Base-by-base conservation (phyloP, 2,113 vertebrate species). In the Heterocephalus glaber region DNA sequence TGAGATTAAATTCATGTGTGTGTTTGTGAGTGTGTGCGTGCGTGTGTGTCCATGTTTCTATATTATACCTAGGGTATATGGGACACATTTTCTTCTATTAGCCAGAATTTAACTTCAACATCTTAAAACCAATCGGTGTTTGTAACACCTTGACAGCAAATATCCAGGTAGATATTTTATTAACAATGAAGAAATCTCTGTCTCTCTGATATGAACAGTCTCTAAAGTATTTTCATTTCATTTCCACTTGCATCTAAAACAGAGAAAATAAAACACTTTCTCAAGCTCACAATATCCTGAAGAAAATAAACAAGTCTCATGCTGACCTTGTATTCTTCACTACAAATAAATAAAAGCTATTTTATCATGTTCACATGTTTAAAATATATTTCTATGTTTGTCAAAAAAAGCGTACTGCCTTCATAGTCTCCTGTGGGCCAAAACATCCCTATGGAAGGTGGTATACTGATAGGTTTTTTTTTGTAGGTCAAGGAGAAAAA, bases 301-400 rank as follows among this genome's bases (percentile, higher is more conserved):
- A 77, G 81, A 94, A 97, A 94, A 96, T 70, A 90, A 97, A n/a
- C 20, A 91, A 68, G 47, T 83, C 60, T 96, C 74, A 83, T 10
- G 7, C 20, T 54, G 56, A 96, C 68, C 44, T 95, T 94, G 26
- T 76, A 56, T 74, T 96, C 38, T 92, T 90, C 66, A 86, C 86
- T 91, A 70, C 61, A 91, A 94, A 80, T 49, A 10, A 65, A 90
- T 58, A 80, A 94, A 85, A 91, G 20, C 35, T 94, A 95, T 82
- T 85, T 95, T 93, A 63, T 54, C 28, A 96, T 76, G 7, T 76
- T 92, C 49, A 79, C 54, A 86, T 41, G 8, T 12, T 84, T 89
- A 82, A 54, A 89, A 96, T 80, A 86, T 38, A 88, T 66, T 70
- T 56, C 19, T 76, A 47, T 85, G 30, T 95, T 94, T 93, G 49